A percentile compares a stretch with the other conserved stretches of the same genome.
These are phyloP conservation scores for Microcaecilia unicolor DNA, from an alignment of 2,797 vertebrate species.

Conservation along the genomic window DNA sequence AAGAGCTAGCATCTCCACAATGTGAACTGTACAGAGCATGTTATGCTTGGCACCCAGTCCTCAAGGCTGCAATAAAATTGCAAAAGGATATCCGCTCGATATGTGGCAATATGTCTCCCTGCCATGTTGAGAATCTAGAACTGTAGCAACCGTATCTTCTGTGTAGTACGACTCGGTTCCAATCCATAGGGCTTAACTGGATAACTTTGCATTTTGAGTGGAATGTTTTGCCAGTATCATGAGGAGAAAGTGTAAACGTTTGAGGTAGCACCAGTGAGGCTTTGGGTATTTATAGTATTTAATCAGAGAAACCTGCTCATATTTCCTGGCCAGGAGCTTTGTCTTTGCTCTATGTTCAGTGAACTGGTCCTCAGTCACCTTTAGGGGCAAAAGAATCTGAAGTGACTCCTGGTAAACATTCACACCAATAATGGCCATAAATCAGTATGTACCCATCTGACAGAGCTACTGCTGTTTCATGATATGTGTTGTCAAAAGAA, in stretches of 20 bases:
- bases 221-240: conserved; percentile 8
- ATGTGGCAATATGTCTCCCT: conserved; percentile 48
- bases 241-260: conserved; percentile 25
- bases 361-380: too few relatives aligned
- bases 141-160: conserved; percentile 45
- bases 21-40: conserved; percentile 58
- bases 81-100: conserved; percentile 41
- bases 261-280: conserved; percentile 19
- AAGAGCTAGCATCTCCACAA: conserved; percentile 51
- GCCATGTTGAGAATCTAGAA: conserved; percentile 38
- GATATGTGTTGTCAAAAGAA: too few relatives aligned
- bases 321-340: too few relatives aligned
- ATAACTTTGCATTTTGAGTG: conserved; percentile 13
- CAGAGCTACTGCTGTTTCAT: too few relatives aligned
- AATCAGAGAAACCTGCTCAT: too few relatives aligned
- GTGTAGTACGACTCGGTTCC: conserved; percentile 44
- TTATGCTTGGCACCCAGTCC: conserved; percentile 45
- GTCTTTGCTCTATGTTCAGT: too few relatives aligned
- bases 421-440: too few relatives aligned
- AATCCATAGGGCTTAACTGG: conserved; percentile 27
- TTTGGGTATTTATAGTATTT: too few relatives aligned
- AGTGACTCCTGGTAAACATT: too few relatives aligned
- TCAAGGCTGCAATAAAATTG: conserved; percentile 52
- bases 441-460: too few relatives aligned
- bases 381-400: too few relatives aligned